Evolutionary conservation across 2,113 vertebrate genomes (phyloP).

Genomic region (Sciurus niger): DNA sequence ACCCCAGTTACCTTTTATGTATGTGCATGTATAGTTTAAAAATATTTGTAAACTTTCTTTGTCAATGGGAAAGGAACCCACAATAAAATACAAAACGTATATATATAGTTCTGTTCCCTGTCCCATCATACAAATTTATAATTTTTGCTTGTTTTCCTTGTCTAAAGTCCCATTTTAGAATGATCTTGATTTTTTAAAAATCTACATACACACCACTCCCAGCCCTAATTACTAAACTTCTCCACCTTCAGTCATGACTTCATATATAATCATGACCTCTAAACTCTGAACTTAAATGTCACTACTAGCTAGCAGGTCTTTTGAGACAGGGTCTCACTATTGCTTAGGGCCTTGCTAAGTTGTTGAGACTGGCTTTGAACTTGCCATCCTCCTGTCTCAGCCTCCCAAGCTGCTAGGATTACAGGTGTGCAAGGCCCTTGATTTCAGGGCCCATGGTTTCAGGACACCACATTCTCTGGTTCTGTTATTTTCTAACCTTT

Average conservation of each 20-base stretch:
- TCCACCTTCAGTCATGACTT: neutral
- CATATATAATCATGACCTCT: neutral
- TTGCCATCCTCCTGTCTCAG: no score
- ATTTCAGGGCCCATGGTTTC: no score
- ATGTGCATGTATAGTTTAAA: neutral
- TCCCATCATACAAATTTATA: neutral
- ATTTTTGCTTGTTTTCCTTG: slow-evolving; percentile 47
- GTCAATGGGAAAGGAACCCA: neutral
- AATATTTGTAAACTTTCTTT: slow-evolving; percentile 34
- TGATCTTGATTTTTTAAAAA: neutral
- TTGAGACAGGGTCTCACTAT: no score
- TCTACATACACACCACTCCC: neutral
- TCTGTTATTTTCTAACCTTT: no score
- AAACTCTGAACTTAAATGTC: neutral
- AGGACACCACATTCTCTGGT: no score
- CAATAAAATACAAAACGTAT: neutral
- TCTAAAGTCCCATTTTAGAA: slow-evolving; percentile 57
- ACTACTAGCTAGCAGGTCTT: neutral
- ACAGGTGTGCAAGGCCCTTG: no score
- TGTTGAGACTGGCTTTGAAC: no score
- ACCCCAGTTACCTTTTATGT: neutral
- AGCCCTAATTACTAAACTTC: neutral
- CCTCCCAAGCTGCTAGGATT: no score
- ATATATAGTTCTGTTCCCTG: neutral
- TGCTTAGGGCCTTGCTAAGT: no score